Conservation (phyloP, 2,797 vertebrate species). For the Gallinago solitaria region DNA sequence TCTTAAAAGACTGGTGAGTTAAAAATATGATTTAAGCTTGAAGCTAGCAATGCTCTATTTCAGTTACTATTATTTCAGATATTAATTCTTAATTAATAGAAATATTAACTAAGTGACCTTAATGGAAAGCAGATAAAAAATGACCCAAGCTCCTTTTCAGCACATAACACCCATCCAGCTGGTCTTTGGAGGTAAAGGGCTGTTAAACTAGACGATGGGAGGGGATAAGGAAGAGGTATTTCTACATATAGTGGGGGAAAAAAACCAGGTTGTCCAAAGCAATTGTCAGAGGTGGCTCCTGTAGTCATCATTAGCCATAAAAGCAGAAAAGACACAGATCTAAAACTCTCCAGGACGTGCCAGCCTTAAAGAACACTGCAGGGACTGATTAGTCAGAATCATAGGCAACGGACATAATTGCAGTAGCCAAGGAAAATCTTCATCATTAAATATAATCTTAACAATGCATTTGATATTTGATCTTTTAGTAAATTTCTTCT, state of each 20-base stretch:
- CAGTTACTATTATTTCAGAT: neutral
- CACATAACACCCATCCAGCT: neutral
- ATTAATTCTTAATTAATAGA: neutral
- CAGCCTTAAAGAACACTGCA: neutral
- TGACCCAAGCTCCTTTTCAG: neutral
- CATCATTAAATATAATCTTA: slow-evolving; percentile 1
- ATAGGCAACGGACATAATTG: neutral
- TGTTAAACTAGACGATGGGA: neutral
- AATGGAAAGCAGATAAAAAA: neutral
- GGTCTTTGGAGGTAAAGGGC: neutral
- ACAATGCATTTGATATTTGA: neutral
- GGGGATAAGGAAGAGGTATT: neutral
- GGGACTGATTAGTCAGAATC: neutral
- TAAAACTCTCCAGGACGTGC: neutral
- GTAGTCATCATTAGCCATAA: neutral
- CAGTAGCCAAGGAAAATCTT: neutral
- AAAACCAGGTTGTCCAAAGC: neutral
- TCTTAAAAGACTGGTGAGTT: neutral
- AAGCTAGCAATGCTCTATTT: neutral
- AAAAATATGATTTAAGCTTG: neutral
- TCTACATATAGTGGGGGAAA: neutral
- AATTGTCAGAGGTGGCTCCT: neutral
- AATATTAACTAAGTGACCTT: neutral
- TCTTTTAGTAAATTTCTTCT: neutral
- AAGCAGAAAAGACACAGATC: neutral